phyloP scores from a whole-genome alignment of 2,113 vertebrate genomes.

The Marcusenius ussheri region DNA sequence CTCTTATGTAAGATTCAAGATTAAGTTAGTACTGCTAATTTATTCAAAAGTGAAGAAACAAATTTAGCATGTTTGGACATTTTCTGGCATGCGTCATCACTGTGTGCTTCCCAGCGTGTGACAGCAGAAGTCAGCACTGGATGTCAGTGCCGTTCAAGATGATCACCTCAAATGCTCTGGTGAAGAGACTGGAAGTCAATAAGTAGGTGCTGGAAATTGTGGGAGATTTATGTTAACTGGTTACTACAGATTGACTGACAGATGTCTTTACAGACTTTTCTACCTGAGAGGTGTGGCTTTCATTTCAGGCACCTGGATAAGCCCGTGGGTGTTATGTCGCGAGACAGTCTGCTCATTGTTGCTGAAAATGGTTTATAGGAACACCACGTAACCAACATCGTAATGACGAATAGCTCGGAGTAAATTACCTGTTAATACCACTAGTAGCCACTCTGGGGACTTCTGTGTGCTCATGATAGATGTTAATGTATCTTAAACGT shows the following conservation, averaged over 20 bases:
- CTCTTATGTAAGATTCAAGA: neutral
- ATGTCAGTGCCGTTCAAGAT: neutral
- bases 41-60: conserved; percentile 8
- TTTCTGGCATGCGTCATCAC: neutral
- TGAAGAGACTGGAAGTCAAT: neutral
- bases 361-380: neutral
- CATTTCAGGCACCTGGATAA: neutral
- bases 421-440: neutral
- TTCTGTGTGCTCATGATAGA: neutral
- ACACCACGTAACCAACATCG: too few species aligned
- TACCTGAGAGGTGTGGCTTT: neutral
- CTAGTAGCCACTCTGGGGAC: neutral
- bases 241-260: neutral
- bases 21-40: neutral
- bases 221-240: neutral
- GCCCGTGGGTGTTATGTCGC: neutral
- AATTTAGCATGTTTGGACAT: conserved; percentile 10
- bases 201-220: neutral
- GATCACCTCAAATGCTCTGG: neutral
- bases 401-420: neutral
- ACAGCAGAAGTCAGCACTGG: neutral
- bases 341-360: neutral
- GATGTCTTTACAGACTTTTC: neutral
- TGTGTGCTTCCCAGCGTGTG: neutral
- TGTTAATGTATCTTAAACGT: neutral